phyloP scores from a whole-genome alignment of 1,140 invertebrate species.

The Dendroctonus valens region DNA sequence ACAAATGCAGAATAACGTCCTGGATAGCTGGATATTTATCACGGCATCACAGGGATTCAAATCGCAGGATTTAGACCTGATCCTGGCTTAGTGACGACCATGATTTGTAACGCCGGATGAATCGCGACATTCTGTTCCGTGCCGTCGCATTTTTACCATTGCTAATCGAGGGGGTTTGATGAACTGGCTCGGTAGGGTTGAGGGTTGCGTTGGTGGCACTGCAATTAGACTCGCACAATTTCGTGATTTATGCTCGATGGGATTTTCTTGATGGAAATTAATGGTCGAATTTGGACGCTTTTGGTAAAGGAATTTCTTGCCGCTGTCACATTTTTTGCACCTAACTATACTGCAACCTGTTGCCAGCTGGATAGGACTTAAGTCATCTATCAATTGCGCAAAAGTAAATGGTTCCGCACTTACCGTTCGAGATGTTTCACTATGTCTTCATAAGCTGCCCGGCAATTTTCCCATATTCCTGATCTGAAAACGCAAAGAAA shows the following conservation, averaged over 20 bases:
- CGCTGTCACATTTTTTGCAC: too few species aligned
- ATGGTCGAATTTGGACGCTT: background rate
- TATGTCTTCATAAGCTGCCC: constrained; percentile 89
- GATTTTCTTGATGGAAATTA: constrained; percentile 18
- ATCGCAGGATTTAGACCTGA: constrained; percentile 18
- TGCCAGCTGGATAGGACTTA: background rate
- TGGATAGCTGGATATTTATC: constrained; percentile 14
- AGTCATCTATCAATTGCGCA: too few species aligned
- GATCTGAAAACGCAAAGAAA: constrained; percentile 60
- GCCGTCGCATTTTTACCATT: constrained; percentile 31
- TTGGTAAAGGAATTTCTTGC: too few species aligned
- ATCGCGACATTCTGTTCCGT: constrained; percentile 22
- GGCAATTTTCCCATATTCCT: constrained; percentile 90
- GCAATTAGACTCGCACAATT: constrained; percentile 10
- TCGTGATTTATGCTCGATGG: constrained; percentile 11
- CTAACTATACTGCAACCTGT: too few species aligned
- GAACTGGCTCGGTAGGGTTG: constrained; percentile 2
- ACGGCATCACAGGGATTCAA: constrained; percentile 5
- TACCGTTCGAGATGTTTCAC: constrained; percentile 91
- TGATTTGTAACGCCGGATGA: constrained; percentile 28
- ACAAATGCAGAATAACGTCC: background rate
- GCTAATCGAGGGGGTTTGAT: constrained; percentile 25
- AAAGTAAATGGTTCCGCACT: constrained; percentile 42
- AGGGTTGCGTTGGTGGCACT: constrained; percentile 4
- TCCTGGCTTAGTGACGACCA: constrained; percentile 27